These are phyloP conservation scores for Trichechus manatus DNA, from an alignment of 2,113 vertebrate species.

Conservation along the genomic window DNA sequence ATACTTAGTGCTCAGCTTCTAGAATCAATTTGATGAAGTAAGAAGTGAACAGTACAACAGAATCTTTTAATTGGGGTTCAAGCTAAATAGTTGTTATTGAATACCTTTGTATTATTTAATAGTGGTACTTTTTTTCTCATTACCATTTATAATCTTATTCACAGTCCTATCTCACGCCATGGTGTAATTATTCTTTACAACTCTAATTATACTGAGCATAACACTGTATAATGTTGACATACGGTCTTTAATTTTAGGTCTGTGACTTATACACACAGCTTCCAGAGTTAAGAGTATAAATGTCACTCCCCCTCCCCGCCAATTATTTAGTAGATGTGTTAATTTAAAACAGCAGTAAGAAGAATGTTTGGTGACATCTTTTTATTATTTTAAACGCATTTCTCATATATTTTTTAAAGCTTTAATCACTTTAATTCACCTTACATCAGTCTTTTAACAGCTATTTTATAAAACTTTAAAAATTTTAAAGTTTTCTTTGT, in stretches of 20 bases:
- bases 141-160: slow-evolving; percentile 66
- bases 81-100: slow-evolving; percentile 9
- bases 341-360: background rate
- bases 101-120: slow-evolving; percentile 44
- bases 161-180: slow-evolving; percentile 26
- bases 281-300: slow-evolving; percentile 76
- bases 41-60: background rate
- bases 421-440: background rate
- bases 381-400: slow-evolving; percentile 7
- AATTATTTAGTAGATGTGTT: slow-evolving; percentile 37
- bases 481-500: background rate
- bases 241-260: slow-evolving; percentile 79
- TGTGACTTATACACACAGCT: slow-evolving; percentile 28
- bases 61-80: slow-evolving; percentile 54
- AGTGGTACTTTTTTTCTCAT: slow-evolving; percentile 44
- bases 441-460: background rate
- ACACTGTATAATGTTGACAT: slow-evolving; percentile 65
- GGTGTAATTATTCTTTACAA: slow-evolving; percentile 82
- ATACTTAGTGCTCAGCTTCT: background rate
- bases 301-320: background rate
- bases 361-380: background rate
- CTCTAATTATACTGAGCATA: slow-evolving; percentile 80
- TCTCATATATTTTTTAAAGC: background rate
- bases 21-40: slow-evolving; percentile 53
- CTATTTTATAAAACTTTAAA: background rate